Conservation (phyloP, 2,888 invertebrate genomes). For the Caenorhabditis sp. region DNA sequence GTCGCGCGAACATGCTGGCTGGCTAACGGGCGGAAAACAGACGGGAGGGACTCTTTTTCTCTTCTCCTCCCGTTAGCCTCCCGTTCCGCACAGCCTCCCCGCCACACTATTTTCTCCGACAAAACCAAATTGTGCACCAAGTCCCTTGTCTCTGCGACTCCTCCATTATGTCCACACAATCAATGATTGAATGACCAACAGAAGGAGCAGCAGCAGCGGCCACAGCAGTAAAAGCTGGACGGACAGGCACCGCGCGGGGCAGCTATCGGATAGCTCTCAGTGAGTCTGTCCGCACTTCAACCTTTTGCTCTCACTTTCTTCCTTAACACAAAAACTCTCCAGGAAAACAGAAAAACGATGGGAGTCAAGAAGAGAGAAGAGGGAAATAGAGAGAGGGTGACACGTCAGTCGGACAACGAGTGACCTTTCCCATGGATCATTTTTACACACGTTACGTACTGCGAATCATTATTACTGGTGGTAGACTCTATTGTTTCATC, state of each 20-base stretch:
- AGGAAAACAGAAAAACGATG: constrained; percentile 23
- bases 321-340: constrained; percentile 29
- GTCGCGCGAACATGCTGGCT: constrained; percentile 60
- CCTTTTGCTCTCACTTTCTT: constrained; percentile 38
- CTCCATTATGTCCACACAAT: constrained; percentile 55
- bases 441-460: constrained; percentile 24
- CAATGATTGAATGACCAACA: constrained; percentile 66
- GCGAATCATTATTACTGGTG: neutral
- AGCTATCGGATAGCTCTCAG: constrained; percentile 62
- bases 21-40: constrained; percentile 20
- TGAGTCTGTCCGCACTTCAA: constrained; percentile 57
- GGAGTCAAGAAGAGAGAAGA: too few relatives aligned
- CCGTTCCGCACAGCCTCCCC: constrained; percentile 31
- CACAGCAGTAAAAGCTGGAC: constrained; percentile 22
- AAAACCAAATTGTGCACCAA: constrained; percentile 50
- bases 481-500: neutral
- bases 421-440: constrained; percentile 32
- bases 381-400: constrained; percentile 1
- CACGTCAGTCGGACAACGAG: constrained; percentile 5
- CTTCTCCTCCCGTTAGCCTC: constrained; percentile 44
- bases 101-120: constrained; percentile 42
- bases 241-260: constrained; percentile 49
- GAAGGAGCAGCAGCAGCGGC: constrained; percentile 14
- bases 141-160: constrained; percentile 52
- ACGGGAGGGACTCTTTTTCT: constrained; percentile 28